phyloP scores from a whole-genome alignment of 2,797 vertebrate genomes.

The Cyprinella venusta region DNA sequence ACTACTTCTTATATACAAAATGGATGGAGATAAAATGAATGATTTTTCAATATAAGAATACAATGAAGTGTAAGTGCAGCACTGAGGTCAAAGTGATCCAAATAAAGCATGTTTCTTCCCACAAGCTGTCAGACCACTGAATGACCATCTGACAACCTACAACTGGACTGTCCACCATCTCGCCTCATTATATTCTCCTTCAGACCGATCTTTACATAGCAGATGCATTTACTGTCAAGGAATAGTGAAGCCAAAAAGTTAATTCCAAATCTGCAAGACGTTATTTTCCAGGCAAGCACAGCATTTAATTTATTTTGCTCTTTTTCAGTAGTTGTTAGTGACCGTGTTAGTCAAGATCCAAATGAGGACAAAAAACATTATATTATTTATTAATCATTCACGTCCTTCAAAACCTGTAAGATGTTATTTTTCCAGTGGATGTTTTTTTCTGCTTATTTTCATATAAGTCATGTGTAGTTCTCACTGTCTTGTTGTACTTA shows the following conservation, averaged over 20 bases:
- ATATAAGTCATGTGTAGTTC: no score
- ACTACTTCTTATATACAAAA: neutral
- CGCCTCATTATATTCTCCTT: slow-evolving; percentile 16
- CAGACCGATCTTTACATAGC: neutral
- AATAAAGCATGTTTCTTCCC: slow-evolving; percentile 1
- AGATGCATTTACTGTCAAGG: slow-evolving; percentile 2
- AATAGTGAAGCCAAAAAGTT: neutral
- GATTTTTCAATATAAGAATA: neutral
- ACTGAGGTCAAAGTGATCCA: neutral
- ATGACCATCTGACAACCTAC: slow-evolving; percentile 15
- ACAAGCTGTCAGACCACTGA: neutral
- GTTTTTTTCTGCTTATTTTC: neutral
- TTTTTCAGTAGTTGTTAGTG: neutral
- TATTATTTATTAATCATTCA: neutral
- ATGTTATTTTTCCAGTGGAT: neutral
- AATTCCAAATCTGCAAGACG: neutral
- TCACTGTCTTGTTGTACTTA: no score
- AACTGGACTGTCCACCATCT: slow-evolving; percentile 13
- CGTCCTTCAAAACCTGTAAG: neutral
- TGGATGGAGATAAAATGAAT: neutral
- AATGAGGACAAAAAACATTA: neutral
- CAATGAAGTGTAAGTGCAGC: neutral
- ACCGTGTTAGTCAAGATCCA: neutral
- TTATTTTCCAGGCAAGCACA: neutral
- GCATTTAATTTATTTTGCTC: neutral